Percentiles rank a stretch among this genome's conserved stretches.
These are phyloP conservation scores for Conistra vaccinii DNA, from an alignment of 2,888 invertebrate species.

Conservation along the genomic window DNA sequence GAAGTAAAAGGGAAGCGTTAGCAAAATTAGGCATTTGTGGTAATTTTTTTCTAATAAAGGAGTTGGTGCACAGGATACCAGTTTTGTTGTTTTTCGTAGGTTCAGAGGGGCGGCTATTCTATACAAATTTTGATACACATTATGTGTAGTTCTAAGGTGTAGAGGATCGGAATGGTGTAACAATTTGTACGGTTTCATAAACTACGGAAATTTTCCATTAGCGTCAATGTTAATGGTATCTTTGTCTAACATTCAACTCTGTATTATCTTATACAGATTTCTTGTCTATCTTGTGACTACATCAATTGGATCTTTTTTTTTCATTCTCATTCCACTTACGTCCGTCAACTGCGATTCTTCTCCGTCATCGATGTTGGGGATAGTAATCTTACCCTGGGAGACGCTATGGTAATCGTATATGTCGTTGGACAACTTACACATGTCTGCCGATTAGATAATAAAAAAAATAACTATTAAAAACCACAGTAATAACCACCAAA, in stretches of 20 bases:
- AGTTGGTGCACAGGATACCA: slow-evolving; percentile 71
- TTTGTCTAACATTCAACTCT: slow-evolving; percentile 39
- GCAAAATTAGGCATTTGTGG: slow-evolving; percentile 62
- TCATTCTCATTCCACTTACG: slow-evolving; percentile 92
- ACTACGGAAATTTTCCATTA: slow-evolving; percentile 68
- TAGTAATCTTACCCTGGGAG: slow-evolving; percentile 98
- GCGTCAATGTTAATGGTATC: slow-evolving; percentile 72
- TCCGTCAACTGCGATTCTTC: slow-evolving; percentile 97
- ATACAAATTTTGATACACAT: slow-evolving; percentile 54
- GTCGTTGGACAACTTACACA: slow-evolving; percentile 95
- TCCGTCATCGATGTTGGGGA: slow-evolving; percentile 98
- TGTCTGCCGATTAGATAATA: slow-evolving; percentile 91
- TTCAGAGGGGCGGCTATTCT: slow-evolving; percentile 40
- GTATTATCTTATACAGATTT: slow-evolving; percentile 66
- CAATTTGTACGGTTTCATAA: slow-evolving; percentile 34
- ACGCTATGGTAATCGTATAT: slow-evolving; percentile 98
- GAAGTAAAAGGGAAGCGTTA: slow-evolving; percentile 68
- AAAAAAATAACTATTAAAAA: slow-evolving; percentile 66
- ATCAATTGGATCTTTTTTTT: slow-evolving; percentile 58
- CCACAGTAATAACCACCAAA: slow-evolving; percentile 35
- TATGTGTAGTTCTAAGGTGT: slow-evolving; percentile 50
- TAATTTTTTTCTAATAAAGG: slow-evolving; percentile 57
- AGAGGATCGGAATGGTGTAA: slow-evolving; percentile 30
- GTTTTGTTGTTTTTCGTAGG: slow-evolving; percentile 15
- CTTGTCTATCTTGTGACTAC: slow-evolving; percentile 56